A percentile compares a stretch with the other conserved stretches of the same genome.
These are phyloP conservation scores for Acanthoscelides obtectus DNA, from an alignment of 2,888 invertebrate species.

Conservation along the genomic window DNA sequence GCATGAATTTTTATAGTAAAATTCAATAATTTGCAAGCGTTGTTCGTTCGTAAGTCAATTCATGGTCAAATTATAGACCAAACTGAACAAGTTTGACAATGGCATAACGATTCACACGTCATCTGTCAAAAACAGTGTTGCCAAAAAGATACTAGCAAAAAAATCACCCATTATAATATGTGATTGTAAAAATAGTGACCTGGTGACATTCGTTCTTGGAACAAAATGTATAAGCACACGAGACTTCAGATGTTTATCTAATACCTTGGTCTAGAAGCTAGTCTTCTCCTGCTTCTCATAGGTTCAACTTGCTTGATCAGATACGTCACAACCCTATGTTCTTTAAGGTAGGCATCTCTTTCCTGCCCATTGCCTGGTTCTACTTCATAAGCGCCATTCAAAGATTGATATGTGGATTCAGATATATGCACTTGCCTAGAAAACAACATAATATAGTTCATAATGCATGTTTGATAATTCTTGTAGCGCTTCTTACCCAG, in stretches of 20 bases:
- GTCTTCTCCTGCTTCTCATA: constrained; percentile 53
- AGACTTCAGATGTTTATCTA: not conserved
- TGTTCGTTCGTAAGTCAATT: too few relatives aligned
- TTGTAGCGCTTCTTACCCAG: constrained; percentile 63
- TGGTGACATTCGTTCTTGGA: too few relatives aligned
- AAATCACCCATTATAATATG: too few relatives aligned
- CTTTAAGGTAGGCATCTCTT: constrained; percentile 78
- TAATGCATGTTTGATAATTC: not conserved
- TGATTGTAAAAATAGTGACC: too few relatives aligned
- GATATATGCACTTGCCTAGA: constrained; percentile 94
- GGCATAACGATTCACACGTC: too few relatives aligned
- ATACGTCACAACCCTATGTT: constrained; percentile 83
- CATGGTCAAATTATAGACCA: too few relatives aligned
- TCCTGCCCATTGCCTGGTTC: constrained; percentile 87
- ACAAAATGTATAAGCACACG: too few relatives aligned
- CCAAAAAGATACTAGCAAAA: too few relatives aligned
- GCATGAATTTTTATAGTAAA: too few relatives aligned
- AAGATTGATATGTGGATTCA: constrained; percentile 76
- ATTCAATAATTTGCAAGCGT: too few relatives aligned
- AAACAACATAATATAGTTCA: constrained; percentile 2
- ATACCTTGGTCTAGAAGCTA: constrained; percentile 50
- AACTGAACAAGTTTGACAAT: too few relatives aligned
- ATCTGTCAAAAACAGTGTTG: too few relatives aligned
- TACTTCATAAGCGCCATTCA: constrained; percentile 87
- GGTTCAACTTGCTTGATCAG: constrained; percentile 81